Evolutionary conservation across 1,140 invertebrate species (phyloP), one percentile per base, ranked within the genome.

Genomic region (Brachionus sp.): DNA sequence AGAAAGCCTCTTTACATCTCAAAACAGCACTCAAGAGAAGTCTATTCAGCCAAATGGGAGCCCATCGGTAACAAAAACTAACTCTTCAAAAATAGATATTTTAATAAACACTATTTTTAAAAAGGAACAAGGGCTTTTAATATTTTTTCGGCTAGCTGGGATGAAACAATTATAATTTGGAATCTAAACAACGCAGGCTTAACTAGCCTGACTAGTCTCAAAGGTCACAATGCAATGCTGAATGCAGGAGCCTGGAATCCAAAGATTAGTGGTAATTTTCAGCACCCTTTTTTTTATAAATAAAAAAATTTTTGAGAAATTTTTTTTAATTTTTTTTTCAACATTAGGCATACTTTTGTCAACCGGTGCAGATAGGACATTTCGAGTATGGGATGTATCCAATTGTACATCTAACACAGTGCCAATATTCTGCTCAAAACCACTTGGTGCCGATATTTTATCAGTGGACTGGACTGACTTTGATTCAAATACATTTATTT

Each of bases 91-190:
- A 19, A n/a, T 19, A 1, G 70, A 10, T 1, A 39, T 10, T 13
- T 77, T n/a, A 10, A 13, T 19, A 2, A 5, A 42, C 37, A 46
- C 13, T 13, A 46, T 57, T 78, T 62, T 13, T 50, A 25, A 37
- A 50, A 7, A 78, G 75, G 46, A n/a, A 80, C 57, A 50, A 35
- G 77, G 19, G 19, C 77, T 13, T 80, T 62, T 62, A 50, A 80
- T 44, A 39, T 80, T 33, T 35, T 80, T 25, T 80, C 77, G 5
- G 50, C 77, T 13, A 80, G 77, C 57, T 80, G 77, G 77, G 77
- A 80, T 66, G 57, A 80, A 39, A 80, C 77, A 62, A 80, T 80
- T 23, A 80, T 62, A 80, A 80, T 80, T 16, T 80, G 77, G 77
- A 57, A 80, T 44, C 19, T 80, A n/a, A 62, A 57, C 23, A 64